Evolutionary conservation across 2,797 vertebrate species (phyloP).

Genomic region (Falco novaeseelandiae): DNA sequence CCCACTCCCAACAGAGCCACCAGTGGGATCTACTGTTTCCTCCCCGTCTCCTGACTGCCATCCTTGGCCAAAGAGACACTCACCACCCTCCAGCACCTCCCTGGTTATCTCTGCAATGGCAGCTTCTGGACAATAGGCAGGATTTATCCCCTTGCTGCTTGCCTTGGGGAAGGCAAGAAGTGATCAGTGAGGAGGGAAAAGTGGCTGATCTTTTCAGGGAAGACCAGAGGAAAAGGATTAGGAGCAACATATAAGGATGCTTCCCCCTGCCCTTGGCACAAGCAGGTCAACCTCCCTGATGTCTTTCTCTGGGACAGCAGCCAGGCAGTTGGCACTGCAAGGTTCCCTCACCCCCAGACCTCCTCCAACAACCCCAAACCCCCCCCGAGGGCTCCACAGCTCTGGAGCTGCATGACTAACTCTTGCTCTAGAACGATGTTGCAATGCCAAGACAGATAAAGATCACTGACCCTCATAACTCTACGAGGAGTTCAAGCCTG

Average conservation of each 20-base stretch:
- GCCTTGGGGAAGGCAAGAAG: neutral
- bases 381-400: neutral
- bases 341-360: neutral
- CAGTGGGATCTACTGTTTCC: neutral
- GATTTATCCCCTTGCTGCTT: neutral
- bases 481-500: neutral
- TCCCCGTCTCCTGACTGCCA: neutral
- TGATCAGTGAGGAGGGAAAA: neutral
- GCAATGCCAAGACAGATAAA: neutral
- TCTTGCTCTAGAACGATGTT: neutral
- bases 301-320: neutral
- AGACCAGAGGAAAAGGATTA: neutral
- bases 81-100: neutral
- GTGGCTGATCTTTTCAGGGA: neutral
- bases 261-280: neutral
- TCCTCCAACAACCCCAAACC: neutral
- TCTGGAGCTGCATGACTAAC: neutral
- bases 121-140: neutral
- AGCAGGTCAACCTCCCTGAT: neutral
- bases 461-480: conserved; percentile 1
- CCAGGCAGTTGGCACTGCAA: neutral
- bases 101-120: neutral
- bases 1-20: neutral
- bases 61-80: neutral
- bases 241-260: neutral